Conservation (phyloP, 2,113 vertebrate genomes). For the Orientallactaga bullata region DNA sequence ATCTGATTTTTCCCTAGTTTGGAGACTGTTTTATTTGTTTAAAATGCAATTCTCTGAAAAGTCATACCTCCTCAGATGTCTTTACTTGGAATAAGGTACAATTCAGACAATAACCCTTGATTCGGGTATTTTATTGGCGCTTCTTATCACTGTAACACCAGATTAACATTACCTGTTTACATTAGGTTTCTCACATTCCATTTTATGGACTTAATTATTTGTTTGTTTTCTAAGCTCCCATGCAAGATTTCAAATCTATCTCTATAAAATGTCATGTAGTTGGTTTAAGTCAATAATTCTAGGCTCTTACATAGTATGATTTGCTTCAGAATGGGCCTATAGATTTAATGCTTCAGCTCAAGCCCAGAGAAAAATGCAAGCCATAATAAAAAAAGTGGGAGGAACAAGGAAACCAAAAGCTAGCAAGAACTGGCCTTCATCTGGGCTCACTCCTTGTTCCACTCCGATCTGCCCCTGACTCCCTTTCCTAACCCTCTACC, state of each 20-base stretch:
- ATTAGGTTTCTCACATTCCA: constrained; percentile 43
- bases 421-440: constrained; percentile 44
- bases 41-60: constrained; percentile 19
- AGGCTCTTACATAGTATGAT: constrained; percentile 21
- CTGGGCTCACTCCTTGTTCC: constrained; percentile 24
- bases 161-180: constrained; percentile 47
- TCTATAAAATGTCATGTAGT: constrained; percentile 32
- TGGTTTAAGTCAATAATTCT: constrained; percentile 30
- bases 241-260: constrained; percentile 16
- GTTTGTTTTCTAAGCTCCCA: constrained; percentile 32
- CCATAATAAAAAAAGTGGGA: constrained; percentile 22
- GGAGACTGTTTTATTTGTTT: constrained; percentile 13
- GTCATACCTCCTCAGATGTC: neutral
- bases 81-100: neutral
- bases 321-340: constrained; percentile 2
- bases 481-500: constrained; percentile 54
- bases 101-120: constrained; percentile 39
- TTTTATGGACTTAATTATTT: constrained; percentile 45
- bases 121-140: constrained; percentile 17
- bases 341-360: neutral
- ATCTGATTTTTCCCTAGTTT: constrained; percentile 34
- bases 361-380: neutral
- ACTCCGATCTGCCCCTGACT: constrained; percentile 38
- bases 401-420: neutral
- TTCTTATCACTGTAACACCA: neutral